phyloP scores from a whole-genome alignment of 2,113 vertebrate species.

The Megaptera novaeangliae region DNA sequence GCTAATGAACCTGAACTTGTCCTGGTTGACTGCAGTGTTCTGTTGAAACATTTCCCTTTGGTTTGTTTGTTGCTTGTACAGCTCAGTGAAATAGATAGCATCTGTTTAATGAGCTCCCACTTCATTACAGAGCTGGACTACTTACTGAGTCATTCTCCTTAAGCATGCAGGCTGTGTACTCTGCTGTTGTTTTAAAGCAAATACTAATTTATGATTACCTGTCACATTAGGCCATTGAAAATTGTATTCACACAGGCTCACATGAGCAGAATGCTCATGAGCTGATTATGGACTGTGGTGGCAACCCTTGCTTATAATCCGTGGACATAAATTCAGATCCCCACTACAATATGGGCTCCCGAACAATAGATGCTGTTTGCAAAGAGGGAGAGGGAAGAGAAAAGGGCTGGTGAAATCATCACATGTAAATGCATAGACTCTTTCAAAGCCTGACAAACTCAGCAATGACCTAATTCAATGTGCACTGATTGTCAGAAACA shows the following conservation, averaged over 20 bases:
- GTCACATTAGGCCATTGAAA: constrained; percentile 86
- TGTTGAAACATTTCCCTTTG: constrained; percentile 81
- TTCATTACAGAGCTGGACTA: constrained; percentile 77
- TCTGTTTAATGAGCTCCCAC: constrained; percentile 85
- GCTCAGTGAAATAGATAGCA: constrained; percentile 79
- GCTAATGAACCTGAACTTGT: constrained; percentile 84
- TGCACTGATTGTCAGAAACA: constrained; percentile 39
- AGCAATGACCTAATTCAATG: constrained; percentile 64
- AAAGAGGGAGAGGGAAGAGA: neutral
- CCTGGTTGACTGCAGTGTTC: constrained; percentile 80
- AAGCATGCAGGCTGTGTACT: constrained; percentile 76
- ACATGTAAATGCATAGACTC: constrained; percentile 61
- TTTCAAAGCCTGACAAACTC: constrained; percentile 55
- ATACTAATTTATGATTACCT: constrained; percentile 89
- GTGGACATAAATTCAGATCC: constrained; percentile 75
- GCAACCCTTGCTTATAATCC: constrained; percentile 70
- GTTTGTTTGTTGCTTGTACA: constrained; percentile 77
- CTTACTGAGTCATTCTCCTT: constrained; percentile 78
- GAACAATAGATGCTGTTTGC: constrained; percentile 61
- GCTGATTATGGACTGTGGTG: constrained; percentile 75
- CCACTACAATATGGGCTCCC: constrained; percentile 45
- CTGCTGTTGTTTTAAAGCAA: constrained; percentile 84
- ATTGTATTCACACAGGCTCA: constrained; percentile 79
- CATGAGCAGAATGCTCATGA: constrained; percentile 81
- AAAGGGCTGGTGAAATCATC: constrained; percentile 50